Evolutionary conservation across 2,113 vertebrate genomes (phyloP), one percentile per base, ranked within the genome.

Genomic region (Vombatus ursinus): DNA sequence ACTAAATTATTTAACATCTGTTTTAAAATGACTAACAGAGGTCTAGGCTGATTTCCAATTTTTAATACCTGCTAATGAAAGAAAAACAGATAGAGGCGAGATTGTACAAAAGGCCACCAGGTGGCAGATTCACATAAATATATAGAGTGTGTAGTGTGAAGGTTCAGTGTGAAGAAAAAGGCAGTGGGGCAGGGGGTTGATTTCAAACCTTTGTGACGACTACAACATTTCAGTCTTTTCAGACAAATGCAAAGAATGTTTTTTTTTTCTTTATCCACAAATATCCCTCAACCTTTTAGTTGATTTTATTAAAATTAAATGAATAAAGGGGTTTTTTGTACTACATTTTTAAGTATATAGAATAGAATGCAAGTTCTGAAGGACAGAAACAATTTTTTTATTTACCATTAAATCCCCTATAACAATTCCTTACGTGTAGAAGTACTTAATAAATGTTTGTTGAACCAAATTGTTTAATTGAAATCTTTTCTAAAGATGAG

Each of bases 91-190:
- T 8, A 84, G 68, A 84, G 68, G 10, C 24, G 50, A 95, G 77
- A 10, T 0, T 98, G 98, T 95, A 50, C 16, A 8, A 47, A 25
- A 93, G 37, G n/a, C 68, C 98, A 95, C 97, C 94, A 97, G 98
- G 97, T 97, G 98, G 98, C 98, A 98, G 98, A 61, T 97, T 92
- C 93, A 95, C 91, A 97, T 44, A 95, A 90, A 90, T 84, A 44
- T 44, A 22, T 8, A 23, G 7, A 19, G 37, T 8, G n/a, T 84
- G 1, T 23, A 95, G 49, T 3, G 90, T 2, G 0, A 24, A 57
- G 47, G 61, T 95, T 94, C 49, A 52, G 77, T 37, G 49, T 0
- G 22, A 48, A 10, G 10, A 52, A 90, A 90, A 96, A 90, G 57
- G 54, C 2, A 28, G 8, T 37, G 48, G 48, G 48, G 48, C 48